phyloP scores from a whole-genome alignment of 1,140 invertebrate genomes.

The Ostrea edulis region DNA sequence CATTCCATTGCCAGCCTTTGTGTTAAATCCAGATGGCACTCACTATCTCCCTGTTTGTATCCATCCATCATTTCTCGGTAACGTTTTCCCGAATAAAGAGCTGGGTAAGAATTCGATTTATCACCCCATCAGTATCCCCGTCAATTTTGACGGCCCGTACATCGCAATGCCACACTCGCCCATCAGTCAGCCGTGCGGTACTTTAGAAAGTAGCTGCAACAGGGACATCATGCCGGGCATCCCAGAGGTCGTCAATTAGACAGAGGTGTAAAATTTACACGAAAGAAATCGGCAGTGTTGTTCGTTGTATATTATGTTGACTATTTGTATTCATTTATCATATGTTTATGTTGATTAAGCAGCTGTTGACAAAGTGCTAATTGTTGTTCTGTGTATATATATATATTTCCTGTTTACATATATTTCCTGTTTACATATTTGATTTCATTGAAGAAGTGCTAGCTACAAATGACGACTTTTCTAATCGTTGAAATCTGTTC shows the following conservation, averaged over 20 bases:
- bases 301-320: neutral
- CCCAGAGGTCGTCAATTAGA: neutral
- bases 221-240: conserved; percentile 8
- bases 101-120: conserved; percentile 81
- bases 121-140: conserved; percentile 87
- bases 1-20: conserved; percentile 85
- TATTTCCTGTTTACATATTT: neutral
- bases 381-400: neutral
- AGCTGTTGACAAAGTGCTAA: neutral
- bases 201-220: neutral
- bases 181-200: neutral
- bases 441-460: too few species aligned
- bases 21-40: conserved; percentile 90
- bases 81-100: conserved; percentile 83
- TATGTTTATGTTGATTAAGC: neutral
- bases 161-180: conserved; percentile 60
- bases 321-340: neutral
- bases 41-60: conserved; percentile 95
- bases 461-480: too few species aligned
- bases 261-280: neutral
- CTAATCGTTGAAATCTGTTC: too few species aligned
- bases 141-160: conserved; percentile 70
- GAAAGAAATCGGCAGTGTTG: neutral
- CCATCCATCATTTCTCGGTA: conserved; percentile 87
- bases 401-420: neutral